Conservation (phyloP, 2,888 invertebrate species). For the Philopedon plagiatum region DNA sequence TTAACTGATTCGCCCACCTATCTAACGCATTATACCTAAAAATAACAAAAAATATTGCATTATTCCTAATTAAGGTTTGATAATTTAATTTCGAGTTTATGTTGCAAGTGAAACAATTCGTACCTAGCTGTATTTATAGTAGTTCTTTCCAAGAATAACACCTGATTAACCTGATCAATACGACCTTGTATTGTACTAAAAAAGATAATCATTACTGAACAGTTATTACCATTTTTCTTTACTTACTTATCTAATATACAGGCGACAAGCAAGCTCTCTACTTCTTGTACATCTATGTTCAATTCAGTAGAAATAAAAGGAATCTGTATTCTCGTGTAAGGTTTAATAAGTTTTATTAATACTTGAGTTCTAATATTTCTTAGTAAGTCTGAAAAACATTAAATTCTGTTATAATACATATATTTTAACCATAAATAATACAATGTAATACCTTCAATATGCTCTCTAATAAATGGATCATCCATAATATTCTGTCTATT, state of each 20-base stretch:
- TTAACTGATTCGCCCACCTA: constrained; percentile 95
- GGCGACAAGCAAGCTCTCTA: constrained; percentile 95
- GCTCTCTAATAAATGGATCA: constrained; percentile 98
- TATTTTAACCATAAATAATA: neutral
- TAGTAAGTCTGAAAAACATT: constrained; percentile 79
- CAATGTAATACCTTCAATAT: constrained; percentile 84
- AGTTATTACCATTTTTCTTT: neutral
- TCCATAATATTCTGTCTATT: constrained; percentile 98
- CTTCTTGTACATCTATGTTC: constrained; percentile 94
- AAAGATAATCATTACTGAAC: neutral
- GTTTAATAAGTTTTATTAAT: constrained; percentile 95
- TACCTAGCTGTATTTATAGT: constrained; percentile 84
- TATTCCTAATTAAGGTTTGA: too few species aligned
- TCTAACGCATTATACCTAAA: constrained; percentile 87
- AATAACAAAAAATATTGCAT: constrained; percentile 9
- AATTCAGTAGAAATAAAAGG: constrained; percentile 97
- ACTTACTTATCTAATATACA: constrained; percentile 97
- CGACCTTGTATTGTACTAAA: constrained; percentile 86
- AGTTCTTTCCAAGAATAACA: constrained; percentile 87
- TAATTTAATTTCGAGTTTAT: too few species aligned
- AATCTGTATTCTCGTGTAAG: constrained; percentile 98
- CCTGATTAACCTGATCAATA: constrained; percentile 95
- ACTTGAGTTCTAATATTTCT: constrained; percentile 98
- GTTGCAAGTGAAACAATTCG: neutral
- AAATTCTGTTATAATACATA: neutral